phyloP scores from a whole-genome alignment of 2,888 invertebrate genomes.

The Mechanitis mazaeus region DNA sequence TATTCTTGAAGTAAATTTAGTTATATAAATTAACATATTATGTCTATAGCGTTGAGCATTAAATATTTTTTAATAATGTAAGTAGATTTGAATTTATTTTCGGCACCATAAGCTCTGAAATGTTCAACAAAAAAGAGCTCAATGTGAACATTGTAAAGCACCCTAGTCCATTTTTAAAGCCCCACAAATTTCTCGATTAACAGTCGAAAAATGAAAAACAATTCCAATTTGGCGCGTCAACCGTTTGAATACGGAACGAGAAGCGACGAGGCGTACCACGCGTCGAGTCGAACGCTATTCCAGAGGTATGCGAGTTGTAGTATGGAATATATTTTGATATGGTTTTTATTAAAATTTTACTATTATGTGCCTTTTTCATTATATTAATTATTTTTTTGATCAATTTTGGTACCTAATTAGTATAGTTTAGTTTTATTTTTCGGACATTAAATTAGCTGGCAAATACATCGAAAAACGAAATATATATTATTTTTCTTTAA shows the following conservation, averaged over 20 bases:
- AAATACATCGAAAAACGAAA: no score
- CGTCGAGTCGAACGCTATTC: constrained; percentile 42
- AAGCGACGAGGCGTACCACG: constrained; percentile 48
- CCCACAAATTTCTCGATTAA: constrained; percentile 55
- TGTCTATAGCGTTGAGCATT: no score
- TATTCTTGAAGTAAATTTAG: no score
- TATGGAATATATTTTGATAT: constrained; percentile 8
- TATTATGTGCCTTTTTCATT: no score
- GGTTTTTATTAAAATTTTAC: neutral
- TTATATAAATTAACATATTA: no score
- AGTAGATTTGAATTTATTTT: neutral
- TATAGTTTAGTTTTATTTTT: no score
- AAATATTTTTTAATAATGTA: no score
- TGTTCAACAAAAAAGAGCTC: constrained; percentile 16
- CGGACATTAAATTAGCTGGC: no score
- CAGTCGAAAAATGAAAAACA: constrained; percentile 69
- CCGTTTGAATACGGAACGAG: constrained; percentile 64
- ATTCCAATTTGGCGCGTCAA: constrained; percentile 71
- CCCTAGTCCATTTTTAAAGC: constrained; percentile 46
- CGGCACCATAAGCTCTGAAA: neutral
- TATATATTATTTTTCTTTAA: no score
- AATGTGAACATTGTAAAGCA: constrained; percentile 25
- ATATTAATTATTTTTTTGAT: no score
- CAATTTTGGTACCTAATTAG: no score
- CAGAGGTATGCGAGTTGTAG: constrained; percentile 41